Evolutionary conservation across 2,797 vertebrate genomes (phyloP), one percentile per base, ranked within the genome.

Genomic region (Lepilemur ruficaudatus): DNA sequence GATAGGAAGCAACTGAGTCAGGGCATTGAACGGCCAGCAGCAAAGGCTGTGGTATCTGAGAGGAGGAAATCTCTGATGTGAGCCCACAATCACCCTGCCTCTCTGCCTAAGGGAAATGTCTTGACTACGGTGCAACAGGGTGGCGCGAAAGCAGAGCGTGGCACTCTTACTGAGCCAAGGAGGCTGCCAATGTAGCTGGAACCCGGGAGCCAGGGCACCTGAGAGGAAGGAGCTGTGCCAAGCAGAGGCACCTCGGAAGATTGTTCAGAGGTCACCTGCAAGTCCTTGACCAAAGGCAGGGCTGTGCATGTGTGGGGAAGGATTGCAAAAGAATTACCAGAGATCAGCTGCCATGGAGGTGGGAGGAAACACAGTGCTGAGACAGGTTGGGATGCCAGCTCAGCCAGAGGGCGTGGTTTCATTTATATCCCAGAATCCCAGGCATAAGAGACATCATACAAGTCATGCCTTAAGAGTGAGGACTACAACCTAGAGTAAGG

Each of bases 101-200:
- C 35, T 91, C 83, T 65, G 76, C 65, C 57, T 41, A 4, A 12
- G 35, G 52, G 22, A 35, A 7, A 17, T 32, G 9, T 50, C 43
- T 76, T 6, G 25, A 28, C 30, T 25, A 0, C 2, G 0, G 55
- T 1, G 12, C 22, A 55, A 11, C 4, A 38, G 12, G 7, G 14
- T 0, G 17, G 9, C 22, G n/a, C 11, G 9, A 6, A 7, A 30
- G 50, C 12, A 32, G 67, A 61, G 8, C 0, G 4, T 4, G 22
- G n/a, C 2, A 15, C 8, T 4, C 11, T 48, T 14, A 48, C 13
- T 12, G 30, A 41, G 48, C 15, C 0, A 28, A 41, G 4, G n/a
- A 70, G 8, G 73, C 20, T 30, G 46, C 41, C 61, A 35, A 55
- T 8, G 13, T 7, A 2, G 22, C 1, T 18, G 4, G 3, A 25